These are phyloP conservation scores for Amphipoea oculea DNA, from an alignment of 2,888 invertebrate genomes.

Conservation along the genomic window DNA sequence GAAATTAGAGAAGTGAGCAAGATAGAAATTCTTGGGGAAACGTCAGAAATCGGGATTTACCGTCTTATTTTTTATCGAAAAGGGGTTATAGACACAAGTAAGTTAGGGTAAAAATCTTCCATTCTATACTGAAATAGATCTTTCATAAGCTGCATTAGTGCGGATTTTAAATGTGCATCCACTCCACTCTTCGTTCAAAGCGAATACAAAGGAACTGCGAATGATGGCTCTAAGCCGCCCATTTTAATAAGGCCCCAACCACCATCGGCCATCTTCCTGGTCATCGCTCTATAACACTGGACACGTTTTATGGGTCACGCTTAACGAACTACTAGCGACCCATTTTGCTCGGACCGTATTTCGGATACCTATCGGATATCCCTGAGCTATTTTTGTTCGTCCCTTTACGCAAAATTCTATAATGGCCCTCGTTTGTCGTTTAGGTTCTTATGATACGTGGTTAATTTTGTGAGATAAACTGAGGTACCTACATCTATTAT, in stretches of 20 bases:
- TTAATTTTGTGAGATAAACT: background rate
- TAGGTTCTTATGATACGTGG: background rate
- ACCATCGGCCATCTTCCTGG: slow-evolving; percentile 11
- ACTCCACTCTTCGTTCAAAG: slow-evolving; percentile 22
- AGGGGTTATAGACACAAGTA: background rate
- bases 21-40: slow-evolving; percentile 9
- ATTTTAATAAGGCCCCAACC: slow-evolving; percentile 43
- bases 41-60: slow-evolving; percentile 20
- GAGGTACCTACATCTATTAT: slow-evolving; percentile 3
- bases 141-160: slow-evolving; percentile 20
- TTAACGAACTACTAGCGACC: slow-evolving; percentile 71
- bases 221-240: slow-evolving; percentile 42
- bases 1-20: slow-evolving; percentile 8
- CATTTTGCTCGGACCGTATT: slow-evolving; percentile 70
- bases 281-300: slow-evolving; percentile 58
- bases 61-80: slow-evolving; percentile 13
- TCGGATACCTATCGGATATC: slow-evolving; percentile 58
- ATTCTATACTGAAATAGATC: slow-evolving; percentile 15
- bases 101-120: background rate
- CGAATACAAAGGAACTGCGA: slow-evolving; percentile 39
- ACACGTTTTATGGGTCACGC: slow-evolving; percentile 72
- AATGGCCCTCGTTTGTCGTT: background rate
- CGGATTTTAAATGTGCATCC: slow-evolving; percentile 31
- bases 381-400: slow-evolving; percentile 61
- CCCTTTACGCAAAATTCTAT: slow-evolving; percentile 50